phyloP scores from a whole-genome alignment of 2,888 invertebrate species.

The Oxyteleia sp. region DNA sequence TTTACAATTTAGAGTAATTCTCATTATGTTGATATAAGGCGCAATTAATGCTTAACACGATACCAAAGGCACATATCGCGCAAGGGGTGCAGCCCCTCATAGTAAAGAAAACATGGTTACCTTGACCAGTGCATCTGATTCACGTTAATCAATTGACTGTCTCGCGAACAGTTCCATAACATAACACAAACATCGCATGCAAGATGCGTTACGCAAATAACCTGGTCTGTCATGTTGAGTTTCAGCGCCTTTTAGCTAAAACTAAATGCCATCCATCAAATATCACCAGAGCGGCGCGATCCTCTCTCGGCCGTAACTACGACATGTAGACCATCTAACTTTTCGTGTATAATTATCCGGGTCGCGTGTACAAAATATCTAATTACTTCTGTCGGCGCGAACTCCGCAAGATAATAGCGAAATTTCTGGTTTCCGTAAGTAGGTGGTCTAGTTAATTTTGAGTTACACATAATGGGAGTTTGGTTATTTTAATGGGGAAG shows the following conservation, averaged over 20 bases:
- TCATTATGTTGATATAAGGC: no score
- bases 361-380: background rate
- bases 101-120: no score
- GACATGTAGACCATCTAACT: background rate
- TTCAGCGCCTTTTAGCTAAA: slow-evolving; percentile 3
- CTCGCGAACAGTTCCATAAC: background rate
- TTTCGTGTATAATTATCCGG: background rate
- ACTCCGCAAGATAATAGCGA: background rate
- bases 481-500: background rate
- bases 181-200: no score
- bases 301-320: background rate
- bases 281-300: background rate
- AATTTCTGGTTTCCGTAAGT: background rate
- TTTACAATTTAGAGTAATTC: no score
- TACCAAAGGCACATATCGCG: no score
- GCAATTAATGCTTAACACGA: no score
- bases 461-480: background rate
- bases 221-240: slow-evolving; percentile 10
- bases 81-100: no score
- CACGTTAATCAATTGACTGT: slow-evolving; percentile 24
- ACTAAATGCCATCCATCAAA: slow-evolving; percentile 24
- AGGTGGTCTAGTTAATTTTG: background rate
- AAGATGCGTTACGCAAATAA: slow-evolving; percentile 9
- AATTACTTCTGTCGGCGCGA: background rate
- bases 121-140: no score